Evolutionary conservation across 2,797 vertebrate species (phyloP).

Genomic region (Crossoptilon crossoptilon): DNA sequence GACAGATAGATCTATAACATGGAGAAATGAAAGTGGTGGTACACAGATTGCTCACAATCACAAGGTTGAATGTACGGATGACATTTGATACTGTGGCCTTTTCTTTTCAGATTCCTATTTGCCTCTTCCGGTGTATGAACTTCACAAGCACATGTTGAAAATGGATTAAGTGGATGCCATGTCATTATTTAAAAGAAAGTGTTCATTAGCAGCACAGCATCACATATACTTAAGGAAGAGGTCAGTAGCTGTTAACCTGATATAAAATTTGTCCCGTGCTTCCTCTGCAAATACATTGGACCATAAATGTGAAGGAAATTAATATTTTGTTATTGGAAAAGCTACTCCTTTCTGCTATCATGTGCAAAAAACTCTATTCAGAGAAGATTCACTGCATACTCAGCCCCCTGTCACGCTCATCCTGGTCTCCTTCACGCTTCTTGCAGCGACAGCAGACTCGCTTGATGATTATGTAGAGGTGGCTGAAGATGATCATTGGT

Average conservation of each 20-base stretch:
- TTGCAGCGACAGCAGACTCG: constrained; percentile 87
- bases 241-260: not conserved
- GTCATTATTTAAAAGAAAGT: not conserved
- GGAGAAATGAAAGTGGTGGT: not conserved
- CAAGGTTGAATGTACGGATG: not conserved
- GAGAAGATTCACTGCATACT: constrained; percentile 81
- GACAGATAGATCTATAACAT: not conserved
- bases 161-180: not conserved
- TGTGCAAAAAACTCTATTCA: not conserved
- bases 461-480: constrained; percentile 91
- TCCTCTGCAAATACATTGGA: not conserved
- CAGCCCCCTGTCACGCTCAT: constrained; percentile 93
- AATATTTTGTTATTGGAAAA: not conserved
- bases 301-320: not conserved
- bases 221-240: not conserved
- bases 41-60: not conserved
- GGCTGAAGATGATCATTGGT: constrained; percentile 96
- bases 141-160: not conserved
- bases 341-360: not conserved
- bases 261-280: not conserved
- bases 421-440: constrained; percentile 88
- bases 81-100: not conserved
- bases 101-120: not conserved
- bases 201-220: not conserved
- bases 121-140: not conserved